Percentiles rank a stretch among this genome's conserved stretches.
Conservation (phyloP, 1,140 invertebrate species). For the Anagrus nilaparvatae region DNA sequence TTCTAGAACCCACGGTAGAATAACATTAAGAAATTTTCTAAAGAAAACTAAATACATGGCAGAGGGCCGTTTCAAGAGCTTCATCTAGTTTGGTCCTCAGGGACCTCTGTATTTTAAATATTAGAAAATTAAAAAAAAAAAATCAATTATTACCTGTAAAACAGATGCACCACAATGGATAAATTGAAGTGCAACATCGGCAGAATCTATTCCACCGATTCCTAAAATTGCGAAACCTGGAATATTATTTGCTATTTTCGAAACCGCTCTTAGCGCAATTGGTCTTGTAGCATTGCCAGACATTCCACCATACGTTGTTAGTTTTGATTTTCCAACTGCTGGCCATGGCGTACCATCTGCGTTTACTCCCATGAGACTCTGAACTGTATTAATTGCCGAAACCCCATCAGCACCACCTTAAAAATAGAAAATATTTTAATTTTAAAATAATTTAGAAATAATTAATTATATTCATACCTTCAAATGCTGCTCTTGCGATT, state of each 20-base stretch:
- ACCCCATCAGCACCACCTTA: slow-evolving; percentile 85
- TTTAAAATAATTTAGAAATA: background rate
- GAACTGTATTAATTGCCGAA: slow-evolving; percentile 95
- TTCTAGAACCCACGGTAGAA: too few species aligned
- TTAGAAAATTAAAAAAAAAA: background rate
- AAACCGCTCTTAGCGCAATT: slow-evolving; percentile 81
- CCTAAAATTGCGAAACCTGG: slow-evolving; percentile 89
- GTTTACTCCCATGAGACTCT: slow-evolving; percentile 81
- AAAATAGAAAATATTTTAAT: slow-evolving; percentile 5
- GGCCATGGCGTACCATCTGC: slow-evolving; percentile 83
- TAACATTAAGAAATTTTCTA: too few species aligned
- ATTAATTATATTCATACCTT: slow-evolving; percentile 49
- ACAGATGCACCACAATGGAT: slow-evolving; percentile 83
- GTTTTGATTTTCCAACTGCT: slow-evolving; percentile 65
- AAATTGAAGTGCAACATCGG: slow-evolving; percentile 88
- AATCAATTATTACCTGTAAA: slow-evolving; percentile 69
- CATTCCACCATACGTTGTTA: slow-evolving; percentile 92
- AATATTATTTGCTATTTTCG: slow-evolving; percentile 69
- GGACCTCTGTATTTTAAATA: slow-evolving; percentile 3
- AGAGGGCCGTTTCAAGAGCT: background rate
- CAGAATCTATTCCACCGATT: slow-evolving; percentile 93
- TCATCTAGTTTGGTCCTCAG: background rate
- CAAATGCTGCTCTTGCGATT: slow-evolving; percentile 82
- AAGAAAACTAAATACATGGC: too few species aligned
- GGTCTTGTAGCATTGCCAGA: slow-evolving; percentile 93